Conservation (phyloP, 2,888 invertebrate species). For the Netelia virgata region DNA sequence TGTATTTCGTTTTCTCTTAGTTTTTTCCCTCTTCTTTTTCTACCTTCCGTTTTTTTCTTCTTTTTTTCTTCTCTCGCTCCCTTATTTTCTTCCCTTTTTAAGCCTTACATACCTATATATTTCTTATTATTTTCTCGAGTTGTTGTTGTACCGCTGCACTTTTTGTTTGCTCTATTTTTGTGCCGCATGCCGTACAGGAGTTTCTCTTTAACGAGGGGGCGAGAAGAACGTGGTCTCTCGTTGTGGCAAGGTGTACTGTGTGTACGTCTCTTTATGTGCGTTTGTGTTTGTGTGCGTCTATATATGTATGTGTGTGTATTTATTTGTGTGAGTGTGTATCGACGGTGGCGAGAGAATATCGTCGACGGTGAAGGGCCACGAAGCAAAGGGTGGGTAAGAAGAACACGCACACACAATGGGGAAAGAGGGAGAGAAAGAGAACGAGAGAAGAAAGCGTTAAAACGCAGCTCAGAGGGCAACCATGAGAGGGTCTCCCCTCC, state of each 20-base stretch:
- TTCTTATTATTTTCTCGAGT: constrained; percentile 20
- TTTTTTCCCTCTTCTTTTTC: neutral
- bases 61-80: neutral
- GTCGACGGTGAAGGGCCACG: constrained; percentile 17
- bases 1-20: constrained; percentile 1
- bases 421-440: neutral
- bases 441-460: constrained; percentile 49
- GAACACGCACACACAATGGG: constrained; percentile 32
- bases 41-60: neutral
- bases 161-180: constrained; percentile 46
- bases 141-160: neutral
- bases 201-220: constrained; percentile 54
- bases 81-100: neutral
- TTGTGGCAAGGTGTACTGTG: constrained; percentile 17
- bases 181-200: constrained; percentile 7
- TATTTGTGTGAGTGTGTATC: constrained; percentile 4
- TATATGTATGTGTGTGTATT: too few species aligned
- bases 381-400: constrained; percentile 6
- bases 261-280: too few species aligned
- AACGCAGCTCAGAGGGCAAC: constrained; percentile 42
- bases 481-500: constrained; percentile 26
- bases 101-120: neutral
- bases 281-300: neutral
- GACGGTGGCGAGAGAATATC: neutral
- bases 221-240: constrained; percentile 15